Percentiles rank a stretch among this genome's conserved stretches.
Conservation (phyloP, 53 echinoderm and acorn worm genomes). For the Patiria pectinifera region DNA sequence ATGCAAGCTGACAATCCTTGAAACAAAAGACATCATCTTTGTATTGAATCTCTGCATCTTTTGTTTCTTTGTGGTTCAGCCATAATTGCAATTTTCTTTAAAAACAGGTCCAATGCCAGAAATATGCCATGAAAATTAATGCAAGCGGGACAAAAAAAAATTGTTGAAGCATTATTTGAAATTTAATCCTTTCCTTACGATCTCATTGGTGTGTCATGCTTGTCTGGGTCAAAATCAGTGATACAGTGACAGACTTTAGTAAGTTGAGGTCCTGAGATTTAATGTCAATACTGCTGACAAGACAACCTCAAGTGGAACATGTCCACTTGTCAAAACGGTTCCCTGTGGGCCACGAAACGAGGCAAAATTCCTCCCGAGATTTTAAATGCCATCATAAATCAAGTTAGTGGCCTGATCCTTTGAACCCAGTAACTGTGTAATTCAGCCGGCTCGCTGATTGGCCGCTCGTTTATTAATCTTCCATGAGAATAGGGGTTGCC, state of each 20-base stretch:
- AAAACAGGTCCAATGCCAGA: no score
- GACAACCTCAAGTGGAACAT: not conserved
- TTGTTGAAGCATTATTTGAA: no score
- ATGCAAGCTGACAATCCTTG: no score
- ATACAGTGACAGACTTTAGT: not conserved
- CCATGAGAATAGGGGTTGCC: not conserved
- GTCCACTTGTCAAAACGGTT: not conserved
- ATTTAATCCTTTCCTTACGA: no score
- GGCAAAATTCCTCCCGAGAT: not conserved
- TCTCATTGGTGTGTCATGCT: not conserved
- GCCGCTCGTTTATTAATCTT: conserved; percentile 29
- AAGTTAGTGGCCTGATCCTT: not conserved
- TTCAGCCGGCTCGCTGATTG: conserved; percentile 25
- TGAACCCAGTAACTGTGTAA: not conserved
- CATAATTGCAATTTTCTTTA: no score
- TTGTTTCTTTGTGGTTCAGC: no score
- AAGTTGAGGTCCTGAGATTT: not conserved
- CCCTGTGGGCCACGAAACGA: not conserved
- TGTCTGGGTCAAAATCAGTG: not conserved
- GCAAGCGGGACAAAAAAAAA: no score
- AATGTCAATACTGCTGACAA: conserved; percentile 38
- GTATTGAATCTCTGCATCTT: no score
- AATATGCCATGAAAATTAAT: no score
- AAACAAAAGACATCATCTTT: no score
- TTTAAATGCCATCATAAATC: conserved; percentile 34